Evolutionary conservation across 2,888 invertebrate genomes (phyloP).

Genomic region (Andrena dorsata): DNA sequence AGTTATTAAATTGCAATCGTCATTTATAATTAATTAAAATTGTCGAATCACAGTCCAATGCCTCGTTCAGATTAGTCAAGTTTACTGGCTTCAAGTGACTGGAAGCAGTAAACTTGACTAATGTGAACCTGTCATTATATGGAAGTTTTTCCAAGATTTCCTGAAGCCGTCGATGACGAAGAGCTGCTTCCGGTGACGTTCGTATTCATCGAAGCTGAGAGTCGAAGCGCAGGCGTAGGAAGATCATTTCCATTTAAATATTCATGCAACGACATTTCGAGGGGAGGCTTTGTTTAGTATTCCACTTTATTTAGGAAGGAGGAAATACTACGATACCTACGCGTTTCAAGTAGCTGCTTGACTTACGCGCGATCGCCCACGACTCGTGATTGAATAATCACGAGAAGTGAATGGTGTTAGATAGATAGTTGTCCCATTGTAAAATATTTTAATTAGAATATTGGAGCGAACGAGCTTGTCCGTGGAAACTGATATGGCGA

Average conservation of each 20-base stretch:
- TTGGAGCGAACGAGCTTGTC: not conserved
- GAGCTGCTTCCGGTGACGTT: not conserved
- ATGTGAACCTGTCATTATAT: too few species aligned
- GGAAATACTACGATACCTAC: conserved; percentile 56
- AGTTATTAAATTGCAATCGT: too few species aligned
- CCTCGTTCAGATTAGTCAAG: too few species aligned
- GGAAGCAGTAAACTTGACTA: too few species aligned
- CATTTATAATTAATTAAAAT: not conserved
- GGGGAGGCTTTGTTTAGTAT: conserved; percentile 46
- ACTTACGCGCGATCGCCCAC: conserved; percentile 63
- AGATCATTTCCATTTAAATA: conserved; percentile 22
- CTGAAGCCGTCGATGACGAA: not conserved
- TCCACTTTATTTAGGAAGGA: conserved; percentile 54
- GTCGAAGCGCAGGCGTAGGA: conserved; percentile 20
- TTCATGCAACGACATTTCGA: conserved; percentile 22
- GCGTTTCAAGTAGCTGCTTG: conserved; percentile 52
- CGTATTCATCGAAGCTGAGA: conserved; percentile 15
- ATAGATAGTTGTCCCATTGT: conserved; percentile 10
- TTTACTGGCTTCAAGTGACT: too few species aligned
- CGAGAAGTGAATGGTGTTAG: conserved; percentile 32
- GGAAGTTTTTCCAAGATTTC: not conserved
- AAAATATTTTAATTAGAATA: conserved; percentile 12
- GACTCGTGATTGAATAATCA: conserved; percentile 59
- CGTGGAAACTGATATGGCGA: not conserved
- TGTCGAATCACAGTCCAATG: not conserved